A percentile compares a stretch with the other conserved stretches of the same genome.
Evolutionary conservation across 2,888 invertebrate species (phyloP).

Genomic region (Idaea biselata): DNA sequence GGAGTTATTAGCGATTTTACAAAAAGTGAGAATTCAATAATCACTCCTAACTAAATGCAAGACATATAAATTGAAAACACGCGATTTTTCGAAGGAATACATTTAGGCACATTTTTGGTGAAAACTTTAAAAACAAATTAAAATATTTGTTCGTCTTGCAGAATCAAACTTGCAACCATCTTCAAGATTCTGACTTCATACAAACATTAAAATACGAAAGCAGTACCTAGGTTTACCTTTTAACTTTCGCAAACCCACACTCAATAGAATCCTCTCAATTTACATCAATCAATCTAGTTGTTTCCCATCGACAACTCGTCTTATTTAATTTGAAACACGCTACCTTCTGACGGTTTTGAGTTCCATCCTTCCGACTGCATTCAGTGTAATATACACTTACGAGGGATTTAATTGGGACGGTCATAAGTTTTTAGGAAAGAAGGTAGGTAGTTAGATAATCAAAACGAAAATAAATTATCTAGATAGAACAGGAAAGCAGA

Average conservation of each 20-base stretch:
- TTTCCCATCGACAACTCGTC: conserved; percentile 27
- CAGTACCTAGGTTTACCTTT: neutral
- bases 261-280: conserved; percentile 38
- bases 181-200: neutral
- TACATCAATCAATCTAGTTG: conserved; percentile 49
- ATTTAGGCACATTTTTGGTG: too few relatives aligned
- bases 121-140: too few relatives aligned
- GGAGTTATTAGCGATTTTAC: too few relatives aligned
- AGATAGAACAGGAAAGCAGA: too few relatives aligned
- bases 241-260: conserved; percentile 8
- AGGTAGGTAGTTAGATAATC: too few relatives aligned
- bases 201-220: neutral
- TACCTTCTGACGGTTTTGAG: conserved; percentile 1
- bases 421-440: neutral
- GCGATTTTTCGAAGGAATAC: too few relatives aligned
- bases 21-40: too few relatives aligned
- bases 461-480: too few relatives aligned
- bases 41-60: too few relatives aligned
- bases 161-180: too few relatives aligned
- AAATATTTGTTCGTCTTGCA: too few relatives aligned
- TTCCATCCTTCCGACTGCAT: conserved; percentile 4
- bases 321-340: conserved; percentile 28
- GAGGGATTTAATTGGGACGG: neutral
- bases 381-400: neutral
- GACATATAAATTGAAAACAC: too few relatives aligned